phyloP scores from a whole-genome alignment of 2,113 vertebrate genomes.

The Plectropomus leopardus region DNA sequence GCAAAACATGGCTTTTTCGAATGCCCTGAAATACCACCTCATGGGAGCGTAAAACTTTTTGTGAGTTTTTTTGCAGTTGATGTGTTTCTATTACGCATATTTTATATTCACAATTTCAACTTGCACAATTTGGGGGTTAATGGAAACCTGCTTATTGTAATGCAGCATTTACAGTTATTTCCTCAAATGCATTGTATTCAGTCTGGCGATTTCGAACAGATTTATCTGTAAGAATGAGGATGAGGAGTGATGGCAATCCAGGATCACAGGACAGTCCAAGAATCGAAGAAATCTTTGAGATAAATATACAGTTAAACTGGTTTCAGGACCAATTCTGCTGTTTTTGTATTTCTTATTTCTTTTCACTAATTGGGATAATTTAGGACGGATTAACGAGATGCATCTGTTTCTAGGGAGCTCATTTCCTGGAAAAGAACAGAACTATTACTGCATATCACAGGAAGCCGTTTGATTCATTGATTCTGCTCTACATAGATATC shows the following conservation, averaged over 20 bases:
- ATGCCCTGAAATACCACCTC: no score
- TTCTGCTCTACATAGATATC: slow-evolving; percentile 45
- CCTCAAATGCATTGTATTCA: not conserved
- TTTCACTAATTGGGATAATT: slow-evolving; percentile 34
- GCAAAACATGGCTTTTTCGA: no score
- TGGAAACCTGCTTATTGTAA: no score
- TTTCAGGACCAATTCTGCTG: not conserved
- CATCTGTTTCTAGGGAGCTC: slow-evolving; percentile 40
- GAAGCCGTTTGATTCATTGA: slow-evolving; percentile 40
- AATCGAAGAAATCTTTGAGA: not conserved
- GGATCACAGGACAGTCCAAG: not conserved
- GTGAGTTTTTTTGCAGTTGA: no score
- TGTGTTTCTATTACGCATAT: no score
- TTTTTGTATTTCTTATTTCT: not conserved
- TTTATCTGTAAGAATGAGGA: not conserved
- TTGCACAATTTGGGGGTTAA: no score
- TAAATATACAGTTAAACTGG: not conserved
- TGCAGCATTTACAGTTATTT: no score
- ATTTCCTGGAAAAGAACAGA: slow-evolving; percentile 62
- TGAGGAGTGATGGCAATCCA: not conserved
- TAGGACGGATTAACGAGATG: slow-evolving; percentile 27
- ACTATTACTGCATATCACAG: slow-evolving; percentile 80
- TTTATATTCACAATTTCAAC: no score
- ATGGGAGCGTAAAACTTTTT: no score
- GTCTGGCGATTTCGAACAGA: not conserved